Conservation (phyloP, 2,888 invertebrate species). For the Lasioglossum marginatum region DNA sequence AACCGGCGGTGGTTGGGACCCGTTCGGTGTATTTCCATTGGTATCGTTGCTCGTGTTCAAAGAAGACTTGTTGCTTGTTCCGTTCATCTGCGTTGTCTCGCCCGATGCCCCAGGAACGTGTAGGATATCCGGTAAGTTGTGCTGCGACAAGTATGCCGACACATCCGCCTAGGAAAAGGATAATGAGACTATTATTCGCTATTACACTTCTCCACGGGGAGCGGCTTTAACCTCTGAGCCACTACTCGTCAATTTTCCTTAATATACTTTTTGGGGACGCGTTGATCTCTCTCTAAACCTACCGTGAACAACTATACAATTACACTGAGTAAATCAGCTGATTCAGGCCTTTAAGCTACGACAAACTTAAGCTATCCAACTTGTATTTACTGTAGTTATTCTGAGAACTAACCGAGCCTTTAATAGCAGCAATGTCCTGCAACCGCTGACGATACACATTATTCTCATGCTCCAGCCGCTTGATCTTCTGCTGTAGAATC, state of each 20-base stretch:
- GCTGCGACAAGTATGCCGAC: slow-evolving; percentile 85
- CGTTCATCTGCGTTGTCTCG: slow-evolving; percentile 79
- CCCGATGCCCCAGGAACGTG: slow-evolving; percentile 78
- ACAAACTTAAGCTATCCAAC: not conserved
- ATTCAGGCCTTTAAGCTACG: not conserved
- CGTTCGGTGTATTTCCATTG: slow-evolving; percentile 83
- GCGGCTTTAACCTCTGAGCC: not conserved
- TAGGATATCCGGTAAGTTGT: slow-evolving; percentile 86
- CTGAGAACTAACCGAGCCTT: slow-evolving; percentile 82
- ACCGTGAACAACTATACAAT: not conserved
- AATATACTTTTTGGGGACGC: slow-evolving; percentile 4
- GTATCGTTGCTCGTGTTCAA: slow-evolving; percentile 75
- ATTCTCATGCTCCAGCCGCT: slow-evolving; percentile 94
- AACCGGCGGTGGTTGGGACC: slow-evolving; percentile 79
- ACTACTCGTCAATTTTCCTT: slow-evolving; percentile 7
- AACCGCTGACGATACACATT: slow-evolving; percentile 93
- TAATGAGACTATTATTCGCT: slow-evolving; percentile 1
- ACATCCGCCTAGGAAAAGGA: slow-evolving; percentile 83
- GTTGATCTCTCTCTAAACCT: not conserved
- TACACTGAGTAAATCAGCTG: not conserved
- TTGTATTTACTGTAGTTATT: not conserved
- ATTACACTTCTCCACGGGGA: slow-evolving; percentile 13
- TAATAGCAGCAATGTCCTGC: slow-evolving; percentile 88
- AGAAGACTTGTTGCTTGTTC: slow-evolving; percentile 72
- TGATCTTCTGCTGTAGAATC: slow-evolving; percentile 93